These are phyloP conservation scores for Bombyx mandarina DNA, from an alignment of 1,140 invertebrate genomes.

Conservation along the genomic window DNA sequence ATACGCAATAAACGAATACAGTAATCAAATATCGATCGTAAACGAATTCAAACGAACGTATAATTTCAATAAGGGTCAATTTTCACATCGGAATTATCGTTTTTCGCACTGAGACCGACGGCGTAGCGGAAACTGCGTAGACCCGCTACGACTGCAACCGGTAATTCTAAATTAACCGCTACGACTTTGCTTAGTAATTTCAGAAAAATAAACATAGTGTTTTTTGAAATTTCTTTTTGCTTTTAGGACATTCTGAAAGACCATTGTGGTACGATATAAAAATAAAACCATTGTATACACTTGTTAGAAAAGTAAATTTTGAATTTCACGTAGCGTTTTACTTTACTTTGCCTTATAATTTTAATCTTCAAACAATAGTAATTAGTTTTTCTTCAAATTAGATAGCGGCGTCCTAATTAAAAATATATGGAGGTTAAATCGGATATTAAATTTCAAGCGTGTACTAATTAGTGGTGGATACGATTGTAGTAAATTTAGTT, in stretches of 20 bases:
- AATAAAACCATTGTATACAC: too few species aligned
- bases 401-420: too few species aligned
- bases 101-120: background rate
- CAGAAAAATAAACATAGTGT: background rate
- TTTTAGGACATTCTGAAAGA: background rate
- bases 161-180: background rate
- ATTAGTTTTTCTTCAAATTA: too few species aligned
- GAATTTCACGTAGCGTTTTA: too few species aligned
- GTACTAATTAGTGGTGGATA: too few species aligned
- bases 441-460: too few species aligned
- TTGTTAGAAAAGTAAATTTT: too few species aligned
- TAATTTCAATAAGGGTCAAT: background rate
- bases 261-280: too few species aligned
- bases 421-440: too few species aligned
- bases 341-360: too few species aligned
- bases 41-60: background rate
- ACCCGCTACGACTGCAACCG: background rate
- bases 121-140: background rate
- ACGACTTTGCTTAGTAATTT: background rate
- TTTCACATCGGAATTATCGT: background rate
- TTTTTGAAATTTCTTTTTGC: background rate
- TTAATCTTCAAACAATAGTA: too few species aligned
- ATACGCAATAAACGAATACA: background rate
- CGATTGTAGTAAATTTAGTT: too few species aligned
- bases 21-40: conserved; percentile 1